Evolutionary conservation across 2,113 vertebrate species (phyloP).

Genomic region (Tichodroma muraria): DNA sequence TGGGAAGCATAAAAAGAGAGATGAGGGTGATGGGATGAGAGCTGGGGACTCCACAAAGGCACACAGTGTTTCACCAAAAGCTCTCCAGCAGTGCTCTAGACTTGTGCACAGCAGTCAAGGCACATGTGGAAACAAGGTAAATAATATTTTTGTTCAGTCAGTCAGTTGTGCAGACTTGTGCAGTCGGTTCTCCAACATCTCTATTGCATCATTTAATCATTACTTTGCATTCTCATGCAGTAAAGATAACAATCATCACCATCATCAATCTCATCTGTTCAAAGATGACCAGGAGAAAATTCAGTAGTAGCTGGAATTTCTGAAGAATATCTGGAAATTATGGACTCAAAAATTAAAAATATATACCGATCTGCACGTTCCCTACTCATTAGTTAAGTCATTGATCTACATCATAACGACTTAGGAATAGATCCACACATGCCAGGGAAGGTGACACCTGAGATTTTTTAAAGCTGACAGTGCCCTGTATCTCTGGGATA

Average conservation of each 20-base stretch:
- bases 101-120: neutral
- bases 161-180: neutral
- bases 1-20: neutral
- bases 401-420: neutral
- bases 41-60: neutral
- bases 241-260: neutral
- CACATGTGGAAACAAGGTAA: neutral
- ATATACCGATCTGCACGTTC: neutral
- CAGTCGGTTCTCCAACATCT: neutral
- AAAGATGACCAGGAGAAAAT: neutral
- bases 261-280: neutral
- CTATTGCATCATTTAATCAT: neutral
- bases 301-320: neutral
- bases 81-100: neutral
- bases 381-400: neutral
- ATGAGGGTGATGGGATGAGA: neutral
- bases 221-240: neutral
- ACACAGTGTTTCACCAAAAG: neutral
- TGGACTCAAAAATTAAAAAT: neutral
- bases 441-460: neutral
- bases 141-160: neutral
- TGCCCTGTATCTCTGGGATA: neutral
- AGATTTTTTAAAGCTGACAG: neutral
- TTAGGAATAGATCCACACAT: neutral
- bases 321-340: neutral